Evolutionary conservation across 2,113 vertebrate genomes (phyloP).

Genomic region (Oceanites oceanicus): DNA sequence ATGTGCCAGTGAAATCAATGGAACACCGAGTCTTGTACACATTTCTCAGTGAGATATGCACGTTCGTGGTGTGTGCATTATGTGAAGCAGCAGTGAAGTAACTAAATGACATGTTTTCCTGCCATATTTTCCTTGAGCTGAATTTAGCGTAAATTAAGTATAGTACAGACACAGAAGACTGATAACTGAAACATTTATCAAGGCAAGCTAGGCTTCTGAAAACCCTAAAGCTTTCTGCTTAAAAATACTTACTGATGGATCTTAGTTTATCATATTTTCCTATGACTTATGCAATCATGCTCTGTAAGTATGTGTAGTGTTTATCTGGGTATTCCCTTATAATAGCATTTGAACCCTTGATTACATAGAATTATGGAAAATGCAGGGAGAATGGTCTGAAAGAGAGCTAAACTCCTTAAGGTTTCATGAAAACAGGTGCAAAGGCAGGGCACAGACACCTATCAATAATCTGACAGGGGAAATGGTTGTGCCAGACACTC

Average conservation of each 20-base stretch:
- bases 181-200: neutral
- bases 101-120: neutral
- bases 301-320: neutral
- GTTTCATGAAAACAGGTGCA: neutral
- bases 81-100: neutral
- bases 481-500: neutral
- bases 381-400: neutral
- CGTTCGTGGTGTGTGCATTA: neutral
- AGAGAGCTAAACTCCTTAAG: neutral
- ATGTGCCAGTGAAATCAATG: neutral
- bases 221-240: neutral
- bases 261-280: neutral
- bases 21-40: neutral
- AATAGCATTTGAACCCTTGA: neutral
- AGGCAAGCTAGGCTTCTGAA: neutral
- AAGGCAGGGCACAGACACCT: neutral
- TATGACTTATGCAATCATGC: neutral
- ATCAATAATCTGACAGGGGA: neutral
- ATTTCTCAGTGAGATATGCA: neutral
- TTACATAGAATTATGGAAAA: neutral
- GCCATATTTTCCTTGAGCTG: neutral
- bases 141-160: neutral
- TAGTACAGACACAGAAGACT: neutral
- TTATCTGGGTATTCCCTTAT: neutral
- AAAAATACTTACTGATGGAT: neutral